phyloP scores from a whole-genome alignment of 2,797 vertebrate genomes.

The Lacerta bilineata region DNA sequence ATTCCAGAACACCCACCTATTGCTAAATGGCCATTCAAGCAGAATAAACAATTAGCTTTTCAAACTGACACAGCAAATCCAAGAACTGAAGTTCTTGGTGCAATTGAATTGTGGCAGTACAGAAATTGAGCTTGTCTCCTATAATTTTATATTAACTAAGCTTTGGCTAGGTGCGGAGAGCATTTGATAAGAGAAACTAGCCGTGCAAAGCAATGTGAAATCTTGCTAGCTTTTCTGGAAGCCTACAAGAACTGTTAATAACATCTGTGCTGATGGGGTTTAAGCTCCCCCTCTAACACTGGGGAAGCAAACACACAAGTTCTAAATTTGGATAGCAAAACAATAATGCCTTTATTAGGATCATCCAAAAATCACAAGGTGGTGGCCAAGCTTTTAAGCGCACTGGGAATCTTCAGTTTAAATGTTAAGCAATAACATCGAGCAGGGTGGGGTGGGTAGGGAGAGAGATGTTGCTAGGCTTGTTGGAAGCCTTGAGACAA shows the following conservation, averaged over 20 bases:
- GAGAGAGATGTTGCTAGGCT: background rate
- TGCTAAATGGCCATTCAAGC: background rate
- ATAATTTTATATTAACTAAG: constrained; percentile 10
- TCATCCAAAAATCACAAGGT: background rate
- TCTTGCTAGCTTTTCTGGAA: background rate
- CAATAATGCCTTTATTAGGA: background rate
- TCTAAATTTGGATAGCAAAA: background rate
- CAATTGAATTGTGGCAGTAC: background rate
- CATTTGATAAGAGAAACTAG: background rate
- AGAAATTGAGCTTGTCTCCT: constrained; percentile 9
- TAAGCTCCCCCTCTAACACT: background rate
- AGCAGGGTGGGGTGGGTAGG: background rate
- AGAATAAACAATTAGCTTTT: constrained; percentile 45
- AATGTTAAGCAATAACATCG: background rate
- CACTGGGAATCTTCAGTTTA: background rate
- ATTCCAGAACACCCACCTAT: constrained; percentile 63
- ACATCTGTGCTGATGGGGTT: background rate
- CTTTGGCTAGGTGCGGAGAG: constrained; percentile 7
- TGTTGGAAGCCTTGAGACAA: background rate
- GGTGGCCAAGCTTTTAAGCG: background rate
- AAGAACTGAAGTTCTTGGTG: background rate
- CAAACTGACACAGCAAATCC: accelerated
- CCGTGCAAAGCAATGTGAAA: background rate
- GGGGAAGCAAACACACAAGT: background rate
- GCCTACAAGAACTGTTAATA: background rate